Conservation (phyloP, 2,888 invertebrate genomes). For the Apamea anceps region DNA sequence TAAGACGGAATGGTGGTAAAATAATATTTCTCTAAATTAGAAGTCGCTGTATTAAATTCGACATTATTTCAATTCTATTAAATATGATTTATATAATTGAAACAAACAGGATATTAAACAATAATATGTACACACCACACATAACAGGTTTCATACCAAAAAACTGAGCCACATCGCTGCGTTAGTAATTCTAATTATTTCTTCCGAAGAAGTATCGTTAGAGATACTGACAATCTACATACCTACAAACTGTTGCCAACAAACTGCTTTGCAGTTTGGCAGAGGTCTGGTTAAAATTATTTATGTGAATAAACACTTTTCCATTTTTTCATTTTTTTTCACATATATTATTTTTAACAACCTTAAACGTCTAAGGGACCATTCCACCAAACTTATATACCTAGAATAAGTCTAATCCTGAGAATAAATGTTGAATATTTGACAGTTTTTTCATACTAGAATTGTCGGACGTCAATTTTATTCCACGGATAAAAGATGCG, state of each 20-base stretch:
- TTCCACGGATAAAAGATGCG: no score
- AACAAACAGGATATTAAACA: background rate
- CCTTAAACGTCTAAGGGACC: background rate
- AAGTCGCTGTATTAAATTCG: background rate
- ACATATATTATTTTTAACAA: background rate
- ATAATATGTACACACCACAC: background rate
- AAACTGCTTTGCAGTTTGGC: no score
- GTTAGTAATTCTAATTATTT: background rate
- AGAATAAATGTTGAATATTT: no score
- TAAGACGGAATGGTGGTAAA: background rate
- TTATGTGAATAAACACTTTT: no score
- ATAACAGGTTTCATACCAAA: background rate
- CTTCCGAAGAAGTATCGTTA: background rate
- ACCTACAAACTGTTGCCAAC: background rate
- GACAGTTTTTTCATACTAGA: no score
- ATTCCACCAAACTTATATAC: no score
- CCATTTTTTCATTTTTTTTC: no score
- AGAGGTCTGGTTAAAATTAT: no score
- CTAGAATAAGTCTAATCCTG: no score
- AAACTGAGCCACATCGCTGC: no score
- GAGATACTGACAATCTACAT: background rate
- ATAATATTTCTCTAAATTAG: background rate
- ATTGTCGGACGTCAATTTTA: no score
- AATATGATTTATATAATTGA: background rate
- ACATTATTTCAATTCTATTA: background rate